A percentile compares a stretch with the other conserved stretches of the same genome.
phyloP scores from a whole-genome alignment of 1,140 invertebrate species.

The Mizuhopecten yessoensis region DNA sequence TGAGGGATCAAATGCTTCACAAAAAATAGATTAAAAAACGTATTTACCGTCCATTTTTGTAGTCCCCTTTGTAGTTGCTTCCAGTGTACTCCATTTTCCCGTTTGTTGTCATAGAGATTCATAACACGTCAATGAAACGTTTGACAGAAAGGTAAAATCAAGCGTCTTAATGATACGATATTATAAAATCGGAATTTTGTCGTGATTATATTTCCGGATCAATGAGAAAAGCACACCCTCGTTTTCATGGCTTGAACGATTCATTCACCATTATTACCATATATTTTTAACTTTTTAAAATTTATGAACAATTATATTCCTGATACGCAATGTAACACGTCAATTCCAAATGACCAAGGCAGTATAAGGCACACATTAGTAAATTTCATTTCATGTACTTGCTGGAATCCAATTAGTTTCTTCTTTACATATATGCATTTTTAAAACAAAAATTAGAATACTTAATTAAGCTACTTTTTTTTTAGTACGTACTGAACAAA shows the following conservation, averaged over 20 bases:
- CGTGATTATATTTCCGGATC: not conserved
- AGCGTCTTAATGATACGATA: not conserved
- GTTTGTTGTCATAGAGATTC: conserved; percentile 65
- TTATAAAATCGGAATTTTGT: not conserved
- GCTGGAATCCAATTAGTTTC: too few relatives aligned
- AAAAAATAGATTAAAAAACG: not conserved
- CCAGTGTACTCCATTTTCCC: conserved; percentile 83
- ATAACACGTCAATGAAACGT: not conserved
- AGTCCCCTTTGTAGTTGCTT: conserved; percentile 80
- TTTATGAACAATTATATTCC: too few relatives aligned
- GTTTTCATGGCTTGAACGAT: not conserved
- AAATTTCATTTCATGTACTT: too few relatives aligned
- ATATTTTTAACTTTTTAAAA: too few relatives aligned
- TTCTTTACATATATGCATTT: too few relatives aligned
- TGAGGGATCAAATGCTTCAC: not conserved
- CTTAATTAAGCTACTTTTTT: too few relatives aligned
- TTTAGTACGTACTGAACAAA: too few relatives aligned
- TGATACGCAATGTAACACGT: too few relatives aligned
- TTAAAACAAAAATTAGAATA: too few relatives aligned
- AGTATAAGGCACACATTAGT: too few relatives aligned
- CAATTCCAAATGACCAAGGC: too few relatives aligned
- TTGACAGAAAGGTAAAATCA: not conserved
- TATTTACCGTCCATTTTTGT: conserved; percentile 81
- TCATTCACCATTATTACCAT: too few relatives aligned
- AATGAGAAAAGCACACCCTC: not conserved